Conservation (phyloP, 2,113 vertebrate species). For the Bucco capensis region DNA sequence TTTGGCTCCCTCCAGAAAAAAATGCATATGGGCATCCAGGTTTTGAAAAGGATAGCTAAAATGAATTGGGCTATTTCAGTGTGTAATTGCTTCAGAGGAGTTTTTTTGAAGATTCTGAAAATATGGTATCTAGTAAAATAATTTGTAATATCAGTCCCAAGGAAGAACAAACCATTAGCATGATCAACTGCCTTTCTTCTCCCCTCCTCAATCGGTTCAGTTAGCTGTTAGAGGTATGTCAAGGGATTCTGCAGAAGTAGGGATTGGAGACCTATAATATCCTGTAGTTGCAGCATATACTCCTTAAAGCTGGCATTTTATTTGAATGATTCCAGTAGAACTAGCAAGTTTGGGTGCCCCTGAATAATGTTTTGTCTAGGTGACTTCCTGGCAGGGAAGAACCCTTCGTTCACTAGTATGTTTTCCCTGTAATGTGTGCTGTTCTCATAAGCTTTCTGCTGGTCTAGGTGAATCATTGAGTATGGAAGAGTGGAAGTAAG, state of each 20-base stretch:
- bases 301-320: not conserved
- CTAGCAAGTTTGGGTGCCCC: not conserved
- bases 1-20: not conserved
- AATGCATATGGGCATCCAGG: not conserved
- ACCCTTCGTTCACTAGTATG: not conserved
- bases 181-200: not conserved
- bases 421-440: not conserved
- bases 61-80: not conserved
- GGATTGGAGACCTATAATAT: not conserved
- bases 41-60: not conserved
- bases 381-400: not conserved
- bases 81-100: not conserved
- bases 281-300: not conserved
- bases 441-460: not conserved
- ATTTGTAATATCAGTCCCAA: not conserved
- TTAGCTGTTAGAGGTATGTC: no score
- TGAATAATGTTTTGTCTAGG: not conserved
- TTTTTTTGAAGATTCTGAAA: not conserved
- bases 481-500: not conserved
- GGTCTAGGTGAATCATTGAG: not conserved
- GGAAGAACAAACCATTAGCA: not conserved
- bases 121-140: not conserved
- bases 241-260: not conserved
- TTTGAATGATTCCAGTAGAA: not conserved
- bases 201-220: fast-evolving